Evolutionary conservation across 2,888 invertebrate genomes (phyloP).

Genomic region (Danaus chrysippus): DNA sequence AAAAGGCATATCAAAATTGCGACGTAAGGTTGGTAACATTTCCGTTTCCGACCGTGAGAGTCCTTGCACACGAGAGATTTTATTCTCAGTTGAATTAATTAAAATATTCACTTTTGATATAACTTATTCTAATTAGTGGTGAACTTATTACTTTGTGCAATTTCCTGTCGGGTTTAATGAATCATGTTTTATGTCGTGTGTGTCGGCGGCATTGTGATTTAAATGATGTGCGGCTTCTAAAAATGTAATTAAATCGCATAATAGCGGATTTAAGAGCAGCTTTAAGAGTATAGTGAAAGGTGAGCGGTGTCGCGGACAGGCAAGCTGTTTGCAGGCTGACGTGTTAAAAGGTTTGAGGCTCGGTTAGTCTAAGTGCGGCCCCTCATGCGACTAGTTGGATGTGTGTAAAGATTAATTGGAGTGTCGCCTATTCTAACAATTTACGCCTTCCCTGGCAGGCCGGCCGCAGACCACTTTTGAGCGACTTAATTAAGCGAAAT

Average conservation of each 20-base stretch:
- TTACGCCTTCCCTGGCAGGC: conserved; percentile 70
- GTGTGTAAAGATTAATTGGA: conserved; percentile 80
- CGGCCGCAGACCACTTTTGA: conserved; percentile 76
- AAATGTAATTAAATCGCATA: conserved; percentile 31
- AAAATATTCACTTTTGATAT: conserved; percentile 41
- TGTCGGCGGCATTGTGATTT: conserved; percentile 21
- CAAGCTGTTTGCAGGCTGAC: conserved; percentile 46
- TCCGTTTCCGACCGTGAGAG: conserved; percentile 62
- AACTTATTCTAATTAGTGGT: conserved; percentile 38
- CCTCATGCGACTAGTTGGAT: conserved; percentile 71
- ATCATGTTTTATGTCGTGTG: conserved; percentile 31
- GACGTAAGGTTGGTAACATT: conserved; percentile 73
- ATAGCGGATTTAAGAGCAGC: conserved; percentile 25
- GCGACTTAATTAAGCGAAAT: conserved; percentile 78
- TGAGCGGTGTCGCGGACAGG: conserved; percentile 32
- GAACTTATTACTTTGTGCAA: conserved; percentile 34
- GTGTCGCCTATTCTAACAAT: conserved; percentile 75
- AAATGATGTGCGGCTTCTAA: conserved; percentile 23
- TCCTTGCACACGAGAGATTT: conserved; percentile 65
- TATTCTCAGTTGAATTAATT: conserved; percentile 58
- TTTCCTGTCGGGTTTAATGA: conserved; percentile 34
- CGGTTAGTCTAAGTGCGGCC: conserved; percentile 63
- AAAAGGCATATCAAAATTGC: conserved; percentile 75
- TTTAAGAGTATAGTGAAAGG: conserved; percentile 31
- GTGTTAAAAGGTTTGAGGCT: conserved; percentile 58